Evolutionary conservation across 2,113 vertebrate genomes (phyloP), one percentile per base, ranked within the genome.

Genomic region (Crotalus helleri): DNA sequence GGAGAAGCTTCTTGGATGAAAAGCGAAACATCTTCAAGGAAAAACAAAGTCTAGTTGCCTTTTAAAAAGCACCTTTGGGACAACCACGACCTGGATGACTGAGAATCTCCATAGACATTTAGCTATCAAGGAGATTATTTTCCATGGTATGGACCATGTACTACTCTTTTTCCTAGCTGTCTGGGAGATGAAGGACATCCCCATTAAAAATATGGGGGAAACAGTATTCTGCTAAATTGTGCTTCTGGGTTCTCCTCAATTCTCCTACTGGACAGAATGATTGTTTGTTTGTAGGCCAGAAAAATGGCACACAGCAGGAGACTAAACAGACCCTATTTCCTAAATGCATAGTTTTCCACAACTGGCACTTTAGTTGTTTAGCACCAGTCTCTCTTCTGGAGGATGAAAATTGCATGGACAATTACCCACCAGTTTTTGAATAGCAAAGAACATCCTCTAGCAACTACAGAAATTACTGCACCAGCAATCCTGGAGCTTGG

Each of bases 141-240:
- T 21, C 33, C 74, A 44, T 44, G 7, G 17, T 8, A 44, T 44
- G 33, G 33, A 4, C 19, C 44, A 44, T 21, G 74, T 81, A 19
- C 21, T 39, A 44, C 19, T 81, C 69, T 81, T 81, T 81, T 21
- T 39, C 69, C 69, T 9, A 44, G 74, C 74, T 44, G 33, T 44
- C 33, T 44, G 19, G 74, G 33, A 81, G 74, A 44, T 44, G 3
- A 81, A 81, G 19, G 74, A 44, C 19, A 81, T 21, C 33, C 17
- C n/a, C 33, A 81, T 81, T 44, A 81, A 81, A 69, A 44, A 81
- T 19, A 81, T 21, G 74, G 17, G 33, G 7, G 17, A 44, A 81
- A 81, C 39, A 21, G 3, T 49, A 94, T 96, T 91, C 90, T 91
- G 58, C 74, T 94, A 61, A 21, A 51, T 87, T 90, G 89, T 95